Evolutionary conservation across 2,797 vertebrate species (phyloP), one percentile per base, ranked within the genome.

Genomic region (Pipistrellus kuhlii): DNA sequence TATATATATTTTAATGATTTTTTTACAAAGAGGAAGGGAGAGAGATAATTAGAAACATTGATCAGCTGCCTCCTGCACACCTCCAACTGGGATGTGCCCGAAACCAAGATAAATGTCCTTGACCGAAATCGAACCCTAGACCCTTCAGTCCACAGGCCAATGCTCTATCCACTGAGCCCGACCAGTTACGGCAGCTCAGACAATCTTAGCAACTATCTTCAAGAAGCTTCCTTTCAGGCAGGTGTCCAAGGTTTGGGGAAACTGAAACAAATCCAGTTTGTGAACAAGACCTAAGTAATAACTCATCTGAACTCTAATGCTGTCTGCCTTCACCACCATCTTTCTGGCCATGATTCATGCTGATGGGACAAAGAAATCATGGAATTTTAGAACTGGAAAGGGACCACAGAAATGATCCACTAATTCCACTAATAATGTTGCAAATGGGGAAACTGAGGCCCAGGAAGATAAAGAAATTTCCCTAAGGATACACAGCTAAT

Each of bases 381-480:
- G 88, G 25, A 91, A 69, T 66, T 96, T 93, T 84, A 73, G 6
- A 95, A 84, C 15, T 46, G 20, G 32, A 72, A 72, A 89, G 44
- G 15, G 27, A 88, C 35, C 44, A 68, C 66, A 86, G 53, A 86
- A 38, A 69, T 77, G 8, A 57, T 25, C 66, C 38, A 41, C 38
- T 81, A 51, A 77, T 71, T 72, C 7, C 30, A 94, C 48, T 71
- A 41, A 80, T 14, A 76, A 93, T 46, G 72, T 13, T 76, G 23
- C 69, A 91, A 68, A 18, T 85, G 44, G 68, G 38, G 27, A 86
- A 86, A 78, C 23, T 2, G 46, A 51, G 20, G 20, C 18, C 71
- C 23, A 32, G 8, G 51, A 51, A 91, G 30, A 91, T 27, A n/a
- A 44, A 90, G 69, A 41, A 13, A 85, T 64, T 64, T 82, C 46